phyloP scores from a whole-genome alignment of 2,113 vertebrate species.

The Bubalus kerabau region DNA sequence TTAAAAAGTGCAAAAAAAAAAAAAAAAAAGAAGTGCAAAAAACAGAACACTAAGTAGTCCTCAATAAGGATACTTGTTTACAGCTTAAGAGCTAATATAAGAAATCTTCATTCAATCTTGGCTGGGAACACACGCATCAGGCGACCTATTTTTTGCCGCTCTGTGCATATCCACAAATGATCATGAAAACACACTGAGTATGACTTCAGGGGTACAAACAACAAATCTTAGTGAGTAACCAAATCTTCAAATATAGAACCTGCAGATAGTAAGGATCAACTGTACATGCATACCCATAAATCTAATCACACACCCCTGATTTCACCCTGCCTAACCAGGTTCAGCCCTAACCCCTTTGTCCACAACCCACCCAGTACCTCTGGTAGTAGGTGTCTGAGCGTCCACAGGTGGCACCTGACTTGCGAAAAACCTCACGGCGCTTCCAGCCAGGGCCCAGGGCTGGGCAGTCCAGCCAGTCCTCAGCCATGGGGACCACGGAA shows the following conservation, averaged over 20 bases:
- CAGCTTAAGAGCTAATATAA: neutral
- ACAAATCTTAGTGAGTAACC: neutral
- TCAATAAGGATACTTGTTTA: neutral
- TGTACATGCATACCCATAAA: neutral
- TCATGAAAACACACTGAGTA: neutral
- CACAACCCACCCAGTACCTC: slow-evolving; percentile 79
- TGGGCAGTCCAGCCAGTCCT: slow-evolving; percentile 88
- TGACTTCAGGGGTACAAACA: slow-evolving; percentile 13
- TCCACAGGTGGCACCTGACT: slow-evolving; percentile 85
- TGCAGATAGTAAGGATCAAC: neutral
- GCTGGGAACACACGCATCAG: neutral
- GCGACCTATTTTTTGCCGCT: neutral
- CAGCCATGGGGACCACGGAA: slow-evolving; percentile 74
- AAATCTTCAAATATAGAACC: slow-evolving; percentile 30
- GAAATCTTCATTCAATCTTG: neutral
- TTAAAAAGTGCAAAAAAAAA: neutral
- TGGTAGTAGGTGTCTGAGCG: slow-evolving; percentile 90
- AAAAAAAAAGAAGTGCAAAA: slow-evolving; percentile 2
- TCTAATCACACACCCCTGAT: neutral
- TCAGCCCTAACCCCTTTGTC: neutral
- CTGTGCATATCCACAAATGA: neutral
- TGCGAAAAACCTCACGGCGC: slow-evolving; percentile 86
- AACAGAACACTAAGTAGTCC: neutral
- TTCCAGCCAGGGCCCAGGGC: slow-evolving; percentile 89
- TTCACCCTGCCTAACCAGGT: neutral